Evolutionary conservation across 2,797 vertebrate species (phyloP).

Genomic region (Gymnoscopelus braueri): DNA sequence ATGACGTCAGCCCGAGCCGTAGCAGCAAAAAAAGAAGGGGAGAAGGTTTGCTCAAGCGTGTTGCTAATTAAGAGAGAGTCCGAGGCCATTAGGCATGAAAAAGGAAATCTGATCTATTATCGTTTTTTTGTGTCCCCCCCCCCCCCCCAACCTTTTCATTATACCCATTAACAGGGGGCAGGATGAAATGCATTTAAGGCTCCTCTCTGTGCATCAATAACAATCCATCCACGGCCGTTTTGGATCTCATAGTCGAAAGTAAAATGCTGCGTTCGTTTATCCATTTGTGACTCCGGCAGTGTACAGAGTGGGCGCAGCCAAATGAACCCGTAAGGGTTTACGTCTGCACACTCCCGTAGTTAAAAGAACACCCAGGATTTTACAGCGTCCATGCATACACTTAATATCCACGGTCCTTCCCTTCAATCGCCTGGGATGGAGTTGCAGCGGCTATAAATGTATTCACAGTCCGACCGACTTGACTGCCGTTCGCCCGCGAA

Average conservation of each 20-base stretch:
- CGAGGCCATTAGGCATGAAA: slow-evolving; percentile 54
- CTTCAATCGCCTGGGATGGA: slow-evolving; percentile 85
- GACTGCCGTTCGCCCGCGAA: slow-evolving; percentile 83
- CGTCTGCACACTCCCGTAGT: too few species aligned
- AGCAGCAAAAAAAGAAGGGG: slow-evolving; percentile 47
- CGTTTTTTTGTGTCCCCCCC: slow-evolving; percentile 35
- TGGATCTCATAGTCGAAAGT: neutral
- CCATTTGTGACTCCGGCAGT: too few species aligned
- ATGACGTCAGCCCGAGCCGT: slow-evolving; percentile 55
- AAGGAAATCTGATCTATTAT: slow-evolving; percentile 60
- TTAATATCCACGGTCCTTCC: slow-evolving; percentile 74
- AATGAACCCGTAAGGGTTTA: too few species aligned
- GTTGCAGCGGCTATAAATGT: slow-evolving; percentile 90
- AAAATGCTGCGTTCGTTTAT: too few species aligned
- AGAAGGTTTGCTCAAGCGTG: slow-evolving; percentile 61
- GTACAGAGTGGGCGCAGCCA: too few species aligned
- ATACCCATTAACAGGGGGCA: slow-evolving; percentile 55
- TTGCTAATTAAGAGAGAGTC: slow-evolving; percentile 68
- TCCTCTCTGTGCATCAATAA: slow-evolving; percentile 75
- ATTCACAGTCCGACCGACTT: slow-evolving; percentile 94
- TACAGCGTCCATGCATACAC: slow-evolving; percentile 79
- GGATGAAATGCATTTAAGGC: slow-evolving; percentile 73
- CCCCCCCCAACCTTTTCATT: slow-evolving; percentile 28
- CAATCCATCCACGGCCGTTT: slow-evolving; percentile 62
- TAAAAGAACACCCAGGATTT: too few species aligned